Evolutionary conservation across 1,140 invertebrate genomes (phyloP).

Genomic region (Megathymus violae): DNA sequence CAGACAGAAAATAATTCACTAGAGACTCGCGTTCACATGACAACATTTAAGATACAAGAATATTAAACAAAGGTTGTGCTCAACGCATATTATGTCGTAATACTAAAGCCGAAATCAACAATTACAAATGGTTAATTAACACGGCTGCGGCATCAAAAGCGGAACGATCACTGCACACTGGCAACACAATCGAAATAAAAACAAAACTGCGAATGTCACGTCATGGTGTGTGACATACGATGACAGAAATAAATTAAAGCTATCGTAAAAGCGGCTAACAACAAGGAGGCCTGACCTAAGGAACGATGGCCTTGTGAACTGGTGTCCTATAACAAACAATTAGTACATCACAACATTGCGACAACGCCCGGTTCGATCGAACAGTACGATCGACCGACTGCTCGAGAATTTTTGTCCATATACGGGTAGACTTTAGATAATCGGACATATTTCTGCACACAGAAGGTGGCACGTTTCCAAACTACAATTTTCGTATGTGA

Average conservation of each 20-base stretch:
- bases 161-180: conserved; percentile 51
- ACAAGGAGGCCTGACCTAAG: conserved; percentile 77
- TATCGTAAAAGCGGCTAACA: conserved; percentile 61
- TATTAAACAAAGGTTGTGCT: conserved; percentile 3
- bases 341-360: conserved; percentile 48
- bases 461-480: no score
- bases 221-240: conserved; percentile 51
- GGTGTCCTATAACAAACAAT: conserved; percentile 81
- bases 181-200: conserved; percentile 54
- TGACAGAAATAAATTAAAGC: conserved; percentile 52
- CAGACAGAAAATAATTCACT: not conserved
- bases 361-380: conserved; percentile 11
- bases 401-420: no score
- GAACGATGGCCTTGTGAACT: conserved; percentile 77
- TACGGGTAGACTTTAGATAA: no score
- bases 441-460: no score
- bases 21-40: no score
- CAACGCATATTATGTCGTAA: conserved; percentile 4
- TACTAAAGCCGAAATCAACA: conserved; percentile 26
- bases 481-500: no score
- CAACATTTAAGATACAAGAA: conserved; percentile 1
- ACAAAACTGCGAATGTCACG: conserved; percentile 45
- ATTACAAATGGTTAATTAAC: conserved; percentile 24
- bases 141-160: conserved; percentile 34
- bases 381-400: no score